Conservation (phyloP, 2,113 vertebrate species). For the Eulemur macaco region DNA sequence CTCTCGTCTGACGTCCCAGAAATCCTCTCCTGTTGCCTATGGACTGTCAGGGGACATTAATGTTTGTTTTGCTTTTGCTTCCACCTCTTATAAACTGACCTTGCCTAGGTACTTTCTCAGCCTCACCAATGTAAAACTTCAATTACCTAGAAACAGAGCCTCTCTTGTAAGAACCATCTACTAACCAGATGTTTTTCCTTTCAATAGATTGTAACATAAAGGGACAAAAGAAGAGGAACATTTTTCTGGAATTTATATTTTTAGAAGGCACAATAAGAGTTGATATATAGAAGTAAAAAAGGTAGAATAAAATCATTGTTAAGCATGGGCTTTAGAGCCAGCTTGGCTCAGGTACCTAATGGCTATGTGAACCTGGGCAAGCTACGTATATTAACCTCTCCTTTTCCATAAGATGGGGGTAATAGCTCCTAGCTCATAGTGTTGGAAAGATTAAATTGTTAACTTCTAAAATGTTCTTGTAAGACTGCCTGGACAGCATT, state of each 20-base stretch:
- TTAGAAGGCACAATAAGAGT: background rate
- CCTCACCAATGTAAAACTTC: background rate
- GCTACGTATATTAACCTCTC: background rate
- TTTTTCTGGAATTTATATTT: slow-evolving; percentile 40
- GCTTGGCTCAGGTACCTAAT: background rate
- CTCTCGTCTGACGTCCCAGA: background rate
- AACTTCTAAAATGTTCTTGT: background rate
- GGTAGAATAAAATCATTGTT: background rate
- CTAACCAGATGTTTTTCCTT: slow-evolving; percentile 55
- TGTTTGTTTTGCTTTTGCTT: slow-evolving; percentile 7
- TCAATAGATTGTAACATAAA: background rate
- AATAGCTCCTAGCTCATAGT: background rate
- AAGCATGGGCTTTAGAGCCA: background rate
- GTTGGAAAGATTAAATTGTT: background rate
- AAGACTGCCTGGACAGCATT: slow-evolving; percentile 9
- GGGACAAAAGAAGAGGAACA: background rate
- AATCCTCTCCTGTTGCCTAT: background rate
- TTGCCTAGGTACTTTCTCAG: background rate
- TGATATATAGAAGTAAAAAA: background rate
- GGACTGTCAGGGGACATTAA: background rate
- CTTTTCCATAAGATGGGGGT: background rate
- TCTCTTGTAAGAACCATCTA: slow-evolving; percentile 19
- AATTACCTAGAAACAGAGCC: slow-evolving; percentile 15
- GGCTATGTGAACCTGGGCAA: background rate
- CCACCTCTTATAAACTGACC: background rate